phyloP scores from a whole-genome alignment of 2,888 invertebrate species.

The Mimas tiliae region DNA sequence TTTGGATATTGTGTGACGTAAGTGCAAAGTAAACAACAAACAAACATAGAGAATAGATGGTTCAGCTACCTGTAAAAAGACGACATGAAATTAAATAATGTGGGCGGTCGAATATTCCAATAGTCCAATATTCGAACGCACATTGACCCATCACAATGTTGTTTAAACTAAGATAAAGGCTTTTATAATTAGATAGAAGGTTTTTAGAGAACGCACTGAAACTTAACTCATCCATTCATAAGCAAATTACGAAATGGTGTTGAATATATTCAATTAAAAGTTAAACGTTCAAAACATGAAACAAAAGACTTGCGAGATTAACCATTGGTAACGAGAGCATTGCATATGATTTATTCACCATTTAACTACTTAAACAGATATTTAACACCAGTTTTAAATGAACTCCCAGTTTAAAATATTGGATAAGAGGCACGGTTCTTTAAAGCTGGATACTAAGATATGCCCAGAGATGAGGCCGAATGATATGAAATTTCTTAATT shows the following conservation, averaged over 20 bases:
- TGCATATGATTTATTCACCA: slow-evolving; percentile 47
- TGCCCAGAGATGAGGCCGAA: slow-evolving; percentile 60
- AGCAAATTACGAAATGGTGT: slow-evolving; percentile 17
- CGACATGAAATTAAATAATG: no score
- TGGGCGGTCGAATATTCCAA: no score
- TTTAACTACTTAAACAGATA: slow-evolving; percentile 43
- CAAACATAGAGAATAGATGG: no score
- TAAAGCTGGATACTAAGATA: slow-evolving; percentile 39
- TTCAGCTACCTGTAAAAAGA: no score
- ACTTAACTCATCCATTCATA: slow-evolving; percentile 2
- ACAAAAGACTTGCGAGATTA: slow-evolving; percentile 37
- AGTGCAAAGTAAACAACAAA: no score
- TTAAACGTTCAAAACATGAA: slow-evolving; percentile 22
- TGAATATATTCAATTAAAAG: slow-evolving; percentile 16
- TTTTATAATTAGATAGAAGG: not conserved
- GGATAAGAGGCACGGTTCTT: not conserved
- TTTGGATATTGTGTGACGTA: no score
- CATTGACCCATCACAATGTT: not conserved
- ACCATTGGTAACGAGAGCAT: slow-evolving; percentile 37
- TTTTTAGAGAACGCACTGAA: slow-evolving; percentile 3
- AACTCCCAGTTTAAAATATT: slow-evolving; percentile 32
- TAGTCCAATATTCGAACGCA: no score
- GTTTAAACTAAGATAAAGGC: not conserved
- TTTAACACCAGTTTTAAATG: slow-evolving; percentile 43
- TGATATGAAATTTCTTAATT: slow-evolving; percentile 75